Conservation (phyloP, 2,888 invertebrate genomes). For the Leucophora obtusa region DNA sequence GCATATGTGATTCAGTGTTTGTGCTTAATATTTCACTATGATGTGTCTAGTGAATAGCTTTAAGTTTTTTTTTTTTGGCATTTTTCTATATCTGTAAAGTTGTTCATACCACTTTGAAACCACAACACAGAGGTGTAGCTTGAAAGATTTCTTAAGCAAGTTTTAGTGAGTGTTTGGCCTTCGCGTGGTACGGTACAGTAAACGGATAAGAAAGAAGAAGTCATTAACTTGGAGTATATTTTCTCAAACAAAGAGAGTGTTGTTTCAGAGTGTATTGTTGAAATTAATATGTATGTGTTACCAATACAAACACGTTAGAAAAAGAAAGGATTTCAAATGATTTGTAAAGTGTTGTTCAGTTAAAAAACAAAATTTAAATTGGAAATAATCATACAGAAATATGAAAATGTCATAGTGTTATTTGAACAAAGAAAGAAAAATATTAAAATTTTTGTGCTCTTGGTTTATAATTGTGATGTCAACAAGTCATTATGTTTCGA, state of each 20-base stretch:
- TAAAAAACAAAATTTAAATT: background rate
- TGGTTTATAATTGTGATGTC: conserved; percentile 8
- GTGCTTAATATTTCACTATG: conserved; percentile 37
- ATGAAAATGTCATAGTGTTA: background rate
- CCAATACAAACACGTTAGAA: background rate
- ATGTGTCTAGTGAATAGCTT: conserved; percentile 5
- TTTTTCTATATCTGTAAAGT: conserved; percentile 53
- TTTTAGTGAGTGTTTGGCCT: conserved; percentile 79
- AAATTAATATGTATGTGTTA: background rate
- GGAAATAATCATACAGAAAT: background rate
- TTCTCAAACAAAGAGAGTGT: conserved; percentile 36
- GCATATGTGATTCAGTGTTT: conserved; percentile 8
- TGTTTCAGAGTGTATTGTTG: conserved; percentile 13
- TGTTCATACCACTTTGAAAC: conserved; percentile 57
- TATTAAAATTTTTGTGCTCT: background rate
- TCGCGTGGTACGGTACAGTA: conserved; percentile 78
- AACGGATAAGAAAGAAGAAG: conserved; percentile 66
- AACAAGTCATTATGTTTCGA: conserved; percentile 6
- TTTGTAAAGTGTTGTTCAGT: conserved; percentile 1
- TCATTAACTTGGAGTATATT: background rate
- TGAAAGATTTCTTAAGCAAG: conserved; percentile 73
- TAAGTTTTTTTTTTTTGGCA: conserved; percentile 52
- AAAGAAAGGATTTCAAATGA: conserved; percentile 6
- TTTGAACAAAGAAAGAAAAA: background rate
- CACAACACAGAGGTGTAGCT: conserved; percentile 50